phyloP scores from a whole-genome alignment of 2,888 invertebrate species.

The Chironomus riparius region DNA sequence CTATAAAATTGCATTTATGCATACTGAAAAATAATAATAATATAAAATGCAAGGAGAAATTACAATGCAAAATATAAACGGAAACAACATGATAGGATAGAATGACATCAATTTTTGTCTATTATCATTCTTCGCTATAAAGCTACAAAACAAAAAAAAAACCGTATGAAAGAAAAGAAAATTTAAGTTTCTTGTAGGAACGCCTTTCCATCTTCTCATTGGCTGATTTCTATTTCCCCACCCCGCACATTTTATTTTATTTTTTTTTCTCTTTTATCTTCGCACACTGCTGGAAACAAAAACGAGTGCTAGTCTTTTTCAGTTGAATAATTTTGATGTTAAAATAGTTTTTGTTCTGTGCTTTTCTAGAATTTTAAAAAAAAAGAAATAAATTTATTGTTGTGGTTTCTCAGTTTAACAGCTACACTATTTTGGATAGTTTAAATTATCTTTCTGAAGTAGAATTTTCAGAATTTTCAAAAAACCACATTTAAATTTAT shows the following conservation, averaged over 20 bases:
- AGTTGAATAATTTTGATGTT: not conserved
- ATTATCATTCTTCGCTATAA: not conserved
- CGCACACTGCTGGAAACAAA: not conserved
- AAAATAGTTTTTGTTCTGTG: not conserved
- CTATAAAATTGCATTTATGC: not conserved
- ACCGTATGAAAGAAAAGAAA: not conserved
- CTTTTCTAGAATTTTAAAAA: not conserved
- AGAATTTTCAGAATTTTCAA: too few species aligned
- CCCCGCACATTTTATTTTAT: not conserved
- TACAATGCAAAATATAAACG: not conserved
- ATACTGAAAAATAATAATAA: not conserved
- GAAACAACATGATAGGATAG: not conserved
- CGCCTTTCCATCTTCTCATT: not conserved
- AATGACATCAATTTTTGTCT: not conserved
- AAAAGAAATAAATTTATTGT: too few species aligned
- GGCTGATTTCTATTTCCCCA: not conserved
- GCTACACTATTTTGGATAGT: too few species aligned
- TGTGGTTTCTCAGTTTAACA: too few species aligned
- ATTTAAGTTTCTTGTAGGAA: not conserved
- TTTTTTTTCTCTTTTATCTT: not conserved
- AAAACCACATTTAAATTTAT: too few species aligned
- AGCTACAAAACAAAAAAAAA: not conserved
- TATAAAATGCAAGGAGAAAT: not conserved
- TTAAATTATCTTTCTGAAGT: too few species aligned
- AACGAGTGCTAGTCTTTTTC: not conserved